These are phyloP conservation scores for Sakesphorus luctuosus DNA, from an alignment of 2,113 vertebrate genomes.

Conservation along the genomic window DNA sequence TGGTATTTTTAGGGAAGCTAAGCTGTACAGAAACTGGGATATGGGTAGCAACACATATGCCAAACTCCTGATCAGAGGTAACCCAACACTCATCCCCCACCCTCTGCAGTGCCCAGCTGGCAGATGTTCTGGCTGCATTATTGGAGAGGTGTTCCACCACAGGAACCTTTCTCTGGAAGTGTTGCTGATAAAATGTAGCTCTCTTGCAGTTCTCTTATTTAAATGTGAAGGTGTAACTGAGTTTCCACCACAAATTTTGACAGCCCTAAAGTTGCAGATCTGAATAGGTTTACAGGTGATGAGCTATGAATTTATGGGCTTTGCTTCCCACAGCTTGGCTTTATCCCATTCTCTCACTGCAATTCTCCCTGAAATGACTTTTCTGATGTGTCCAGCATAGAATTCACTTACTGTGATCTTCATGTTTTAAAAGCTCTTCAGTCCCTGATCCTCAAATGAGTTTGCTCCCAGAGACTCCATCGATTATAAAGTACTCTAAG, in stretches of 20 bases:
- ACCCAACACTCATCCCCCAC: background rate
- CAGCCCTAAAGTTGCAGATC: background rate
- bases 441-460: background rate
- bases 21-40: background rate
- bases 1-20: background rate
- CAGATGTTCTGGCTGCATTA: background rate
- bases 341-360: background rate
- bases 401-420: constrained; percentile 25
- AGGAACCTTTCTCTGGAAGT: background rate
- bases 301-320: background rate
- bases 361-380: constrained; percentile 19
- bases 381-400: background rate
- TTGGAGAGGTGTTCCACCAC: background rate
- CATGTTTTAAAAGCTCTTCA: background rate
- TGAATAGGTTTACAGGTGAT: background rate
- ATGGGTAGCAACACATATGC: background rate
- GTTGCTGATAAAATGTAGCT: background rate
- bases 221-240: constrained; percentile 17
- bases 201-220: background rate
- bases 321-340: background rate
- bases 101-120: background rate
- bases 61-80: background rate
- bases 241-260: constrained; percentile 6
- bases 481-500: constrained; percentile 4
- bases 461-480: background rate